Evolutionary conservation across 2,797 vertebrate genomes (phyloP), one percentile per base, ranked within the genome.

Genomic region (Chrysolophus pictus): DNA sequence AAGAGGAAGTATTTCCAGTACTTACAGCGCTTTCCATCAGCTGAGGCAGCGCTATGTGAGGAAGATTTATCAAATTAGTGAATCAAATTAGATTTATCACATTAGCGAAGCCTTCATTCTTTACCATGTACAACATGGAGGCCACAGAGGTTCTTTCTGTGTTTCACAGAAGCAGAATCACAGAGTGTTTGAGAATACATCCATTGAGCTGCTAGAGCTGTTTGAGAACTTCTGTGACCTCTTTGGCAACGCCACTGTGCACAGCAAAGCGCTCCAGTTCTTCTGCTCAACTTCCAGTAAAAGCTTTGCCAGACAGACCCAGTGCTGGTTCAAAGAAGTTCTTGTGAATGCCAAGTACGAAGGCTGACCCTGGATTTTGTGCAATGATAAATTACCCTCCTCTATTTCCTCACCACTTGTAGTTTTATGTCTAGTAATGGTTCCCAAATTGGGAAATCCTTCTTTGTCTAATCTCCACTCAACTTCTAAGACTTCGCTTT

Each of bases 191-290:
- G 99, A 99, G 97, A 99, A 99, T 87, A 99, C 99, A 0, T 99
- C 99, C 0, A 99, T 99, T 53, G 98, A 99, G 97, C 98, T 99
- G 93, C 97, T 99, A 96, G 99, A 99, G 96, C 98, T 99, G 69
- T 99, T 99, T 74, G 99, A 99, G 98, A 99, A 99, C 96, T 99
- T 99, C 99, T 99, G 99, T 39, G 99, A 99, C 96, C 98, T 99
- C 76, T 99, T 99, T 98, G 98, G 99, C 53, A 99, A 99, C 1
- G 99, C 99, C 5, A 99, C 99, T 2, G 98, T 99, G 87, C 99
- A 99, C 97, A 99, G 99, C 63, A 99, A 99, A 85, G 98, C 98
- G 0, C 99, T 99, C 44, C 99, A 99, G 97, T 99, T 99, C 91
- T 99, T 99, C 70, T 99, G 99, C 97, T 99, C 99, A 0, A 99